phyloP scores from a whole-genome alignment of 2,113 vertebrate genomes.

The Octodon degus region DNA sequence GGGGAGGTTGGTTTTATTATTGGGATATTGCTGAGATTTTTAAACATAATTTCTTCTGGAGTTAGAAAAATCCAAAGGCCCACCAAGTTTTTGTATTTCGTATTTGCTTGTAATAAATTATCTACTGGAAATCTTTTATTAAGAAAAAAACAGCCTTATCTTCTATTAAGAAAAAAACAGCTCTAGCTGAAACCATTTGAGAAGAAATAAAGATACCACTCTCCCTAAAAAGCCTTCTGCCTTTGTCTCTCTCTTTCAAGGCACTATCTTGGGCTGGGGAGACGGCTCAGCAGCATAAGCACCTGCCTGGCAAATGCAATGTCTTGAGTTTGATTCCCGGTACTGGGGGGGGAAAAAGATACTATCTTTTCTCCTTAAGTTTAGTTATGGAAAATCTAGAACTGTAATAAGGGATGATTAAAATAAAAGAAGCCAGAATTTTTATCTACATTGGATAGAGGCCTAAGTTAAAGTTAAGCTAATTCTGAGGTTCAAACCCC shows the following conservation, averaged over 20 bases:
- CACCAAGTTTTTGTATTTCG: background rate
- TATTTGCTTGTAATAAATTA: conserved; percentile 14
- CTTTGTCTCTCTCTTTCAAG: background rate
- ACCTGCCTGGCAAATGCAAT: too few species aligned
- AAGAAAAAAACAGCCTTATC: background rate
- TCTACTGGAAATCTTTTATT: conserved; percentile 5
- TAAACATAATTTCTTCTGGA: conserved; percentile 10
- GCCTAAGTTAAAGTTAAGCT: background rate
- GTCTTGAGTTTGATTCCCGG: too few species aligned
- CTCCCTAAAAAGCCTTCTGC: background rate
- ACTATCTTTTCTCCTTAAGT: background rate
- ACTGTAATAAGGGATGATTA: background rate
- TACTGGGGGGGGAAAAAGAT: too few species aligned
- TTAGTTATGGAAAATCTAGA: conserved; percentile 17
- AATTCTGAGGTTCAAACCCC: background rate
- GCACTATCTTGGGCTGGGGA: background rate
- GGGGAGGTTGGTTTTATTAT: background rate
- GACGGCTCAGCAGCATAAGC: too few species aligned
- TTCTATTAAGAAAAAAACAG: conserved; percentile 9
- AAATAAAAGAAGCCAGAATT: conserved; percentile 37
- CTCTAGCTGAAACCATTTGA: background rate
- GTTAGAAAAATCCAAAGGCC: background rate
- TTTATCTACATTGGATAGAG: background rate
- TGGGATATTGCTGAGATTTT: background rate
- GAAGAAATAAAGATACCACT: background rate